Base-by-base conservation (phyloP, 2,888 invertebrate species). In the Schizotus pectinicornis region DNA sequence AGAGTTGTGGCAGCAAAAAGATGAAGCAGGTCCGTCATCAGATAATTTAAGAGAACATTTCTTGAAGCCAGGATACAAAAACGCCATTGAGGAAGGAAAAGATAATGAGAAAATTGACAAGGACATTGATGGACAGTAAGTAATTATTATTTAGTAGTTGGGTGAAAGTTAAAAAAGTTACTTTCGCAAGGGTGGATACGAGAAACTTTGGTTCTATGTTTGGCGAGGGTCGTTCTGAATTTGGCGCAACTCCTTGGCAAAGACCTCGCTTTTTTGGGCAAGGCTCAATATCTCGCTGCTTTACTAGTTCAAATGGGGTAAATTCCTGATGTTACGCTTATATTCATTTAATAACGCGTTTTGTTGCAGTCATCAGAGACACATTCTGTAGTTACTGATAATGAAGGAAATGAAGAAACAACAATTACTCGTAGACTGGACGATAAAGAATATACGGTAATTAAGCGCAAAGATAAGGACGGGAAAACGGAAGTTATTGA, bases 321-420 rank as follows among this genome's bases (percentile, higher is more conserved):
- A 66, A 71, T 71, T 30, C 11, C 12, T 39, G 1, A 37, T 49
- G 11, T 34, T 9, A 60, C 35, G 41, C 49, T 37, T 38, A 32
- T 48, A 41, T 48, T 32, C n/a, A n/a, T 47, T 32, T 45, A 33
- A 34, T 51, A 12, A 37, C 38, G 12, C 38, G 31, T 59, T 48
- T 57, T 63, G 11, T 69, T 74, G 52, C 51, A 80, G 79, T 80
- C 81, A 13, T 75, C 83, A 54, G 86, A 87, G 77, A 83, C 84
- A 30, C 82, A 82, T 39, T 81, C 80, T 67, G 81, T 83, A 12
- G 77, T 85, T 1, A 80, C 78, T 67, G 86, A 87, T 67, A 82
- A 81, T 7, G 77, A 83, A 36, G 88, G 88, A 0, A 85, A 85
- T 67, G 81, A 83, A 64, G 84, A 85, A 66, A 85, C 83, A 7